A percentile compares a stretch with the other conserved stretches of the same genome.
Conservation (phyloP, 2,888 invertebrate genomes). For the Drosophila anceps region DNA sequence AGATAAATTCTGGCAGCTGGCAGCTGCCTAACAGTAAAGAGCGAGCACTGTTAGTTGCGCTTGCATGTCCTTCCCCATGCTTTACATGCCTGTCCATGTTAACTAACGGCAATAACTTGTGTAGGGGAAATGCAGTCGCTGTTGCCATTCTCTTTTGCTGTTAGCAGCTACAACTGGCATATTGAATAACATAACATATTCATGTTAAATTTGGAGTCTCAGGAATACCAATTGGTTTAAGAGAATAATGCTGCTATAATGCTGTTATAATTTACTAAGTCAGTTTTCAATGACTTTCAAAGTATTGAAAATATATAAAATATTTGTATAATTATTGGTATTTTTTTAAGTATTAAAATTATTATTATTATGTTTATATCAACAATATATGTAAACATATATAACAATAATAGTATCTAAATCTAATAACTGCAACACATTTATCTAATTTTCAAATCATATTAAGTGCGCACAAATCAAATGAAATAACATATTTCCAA, state of each 20-base stretch:
- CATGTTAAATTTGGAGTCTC: background rate
- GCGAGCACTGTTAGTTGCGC: background rate
- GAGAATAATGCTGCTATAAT: background rate
- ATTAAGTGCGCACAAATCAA: too few relatives aligned
- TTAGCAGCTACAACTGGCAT: background rate
- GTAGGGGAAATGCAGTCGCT: conserved; percentile 23
- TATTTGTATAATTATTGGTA: too few relatives aligned
- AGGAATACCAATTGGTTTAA: background rate
- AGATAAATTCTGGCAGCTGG: background rate
- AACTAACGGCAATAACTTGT: background rate
- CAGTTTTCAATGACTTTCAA: too few relatives aligned
- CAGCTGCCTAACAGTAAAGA: conserved; percentile 23
- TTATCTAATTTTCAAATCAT: too few relatives aligned
- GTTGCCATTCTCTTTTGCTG: conserved; percentile 40
- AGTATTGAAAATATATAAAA: too few relatives aligned
- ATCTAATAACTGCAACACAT: too few relatives aligned
- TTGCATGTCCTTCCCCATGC: background rate
- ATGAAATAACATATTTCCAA: too few relatives aligned
- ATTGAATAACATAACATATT: too few relatives aligned
- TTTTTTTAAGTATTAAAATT: too few relatives aligned
- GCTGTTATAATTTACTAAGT: background rate
- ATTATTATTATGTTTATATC: too few relatives aligned
- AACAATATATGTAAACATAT: too few relatives aligned
- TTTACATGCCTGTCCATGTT: background rate
- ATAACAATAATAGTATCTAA: too few relatives aligned